A percentile compares a stretch with the other conserved stretches of the same genome.
These are phyloP conservation scores for Piprites chloris DNA, from an alignment of 2,113 vertebrate genomes.

Conservation along the genomic window DNA sequence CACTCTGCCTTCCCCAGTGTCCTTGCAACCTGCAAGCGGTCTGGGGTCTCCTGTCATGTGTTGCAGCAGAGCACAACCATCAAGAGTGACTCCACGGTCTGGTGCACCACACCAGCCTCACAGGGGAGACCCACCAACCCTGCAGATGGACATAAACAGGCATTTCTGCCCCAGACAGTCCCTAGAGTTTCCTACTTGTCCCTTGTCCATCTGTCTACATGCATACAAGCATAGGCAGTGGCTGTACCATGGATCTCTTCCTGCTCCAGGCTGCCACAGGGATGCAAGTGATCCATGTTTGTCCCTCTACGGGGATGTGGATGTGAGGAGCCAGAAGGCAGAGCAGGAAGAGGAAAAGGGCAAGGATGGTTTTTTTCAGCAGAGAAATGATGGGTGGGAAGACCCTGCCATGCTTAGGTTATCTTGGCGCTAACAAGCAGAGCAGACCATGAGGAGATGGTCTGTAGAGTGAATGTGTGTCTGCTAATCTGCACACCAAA, in stretches of 20 bases:
- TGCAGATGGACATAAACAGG: background rate
- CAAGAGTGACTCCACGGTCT: background rate
- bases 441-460: background rate
- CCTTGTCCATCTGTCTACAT: background rate
- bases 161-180: background rate
- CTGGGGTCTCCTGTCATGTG: background rate
- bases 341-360: background rate
- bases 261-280: rapidly evolving
- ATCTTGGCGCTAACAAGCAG: background rate
- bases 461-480: background rate
- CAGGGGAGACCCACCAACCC: background rate
- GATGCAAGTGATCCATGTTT: background rate
- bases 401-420: background rate
- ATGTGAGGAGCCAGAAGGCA: background rate
- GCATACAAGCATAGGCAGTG: background rate
- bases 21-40: background rate
- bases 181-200: background rate
- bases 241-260: background rate
- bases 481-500: background rate
- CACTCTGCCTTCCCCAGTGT: background rate
- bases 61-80: background rate
- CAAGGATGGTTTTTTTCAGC: background rate
- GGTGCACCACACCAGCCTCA: background rate
- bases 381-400: background rate
- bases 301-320: background rate